Evolutionary conservation across 2,888 invertebrate species (phyloP).

Genomic region (Peribatodes rhomboidaria): DNA sequence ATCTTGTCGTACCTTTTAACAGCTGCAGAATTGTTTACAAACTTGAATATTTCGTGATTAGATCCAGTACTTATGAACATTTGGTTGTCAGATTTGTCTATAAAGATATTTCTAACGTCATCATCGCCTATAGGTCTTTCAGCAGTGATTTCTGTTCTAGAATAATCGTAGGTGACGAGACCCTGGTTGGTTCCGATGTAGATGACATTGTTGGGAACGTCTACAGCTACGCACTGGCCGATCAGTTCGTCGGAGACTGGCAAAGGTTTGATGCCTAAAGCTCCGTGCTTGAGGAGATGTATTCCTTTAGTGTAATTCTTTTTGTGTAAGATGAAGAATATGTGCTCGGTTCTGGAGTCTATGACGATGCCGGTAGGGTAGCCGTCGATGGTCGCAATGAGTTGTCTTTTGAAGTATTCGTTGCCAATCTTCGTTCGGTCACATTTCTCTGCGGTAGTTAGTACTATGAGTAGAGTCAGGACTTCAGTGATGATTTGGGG

Average conservation of each 20-base stretch:
- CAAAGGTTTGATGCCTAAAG: constrained; percentile 73
- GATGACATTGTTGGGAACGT: constrained; percentile 62
- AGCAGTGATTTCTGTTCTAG: constrained; percentile 69
- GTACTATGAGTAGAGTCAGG: constrained; percentile 49
- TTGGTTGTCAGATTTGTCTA: constrained; percentile 73
- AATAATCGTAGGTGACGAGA: constrained; percentile 71
- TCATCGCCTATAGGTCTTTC: constrained; percentile 81
- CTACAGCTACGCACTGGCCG: constrained; percentile 77
- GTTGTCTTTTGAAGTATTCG: constrained; percentile 74
- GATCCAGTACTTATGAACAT: constrained; percentile 79
- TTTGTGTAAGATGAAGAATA: constrained; percentile 79
- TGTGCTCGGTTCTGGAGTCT: constrained; percentile 74
- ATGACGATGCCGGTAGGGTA: constrained; percentile 75
- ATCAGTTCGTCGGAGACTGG: constrained; percentile 72
- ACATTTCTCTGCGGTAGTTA: constrained; percentile 67
- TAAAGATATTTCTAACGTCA: constrained; percentile 75
- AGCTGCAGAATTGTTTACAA: constrained; percentile 76
- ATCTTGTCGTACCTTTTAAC: constrained; percentile 76
- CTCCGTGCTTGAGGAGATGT: constrained; percentile 73
- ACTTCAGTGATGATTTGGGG: constrained; percentile 45
- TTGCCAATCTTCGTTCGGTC: constrained; percentile 75
- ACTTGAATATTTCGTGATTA: constrained; percentile 74
- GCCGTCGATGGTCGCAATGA: constrained; percentile 77
- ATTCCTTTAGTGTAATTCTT: constrained; percentile 80
- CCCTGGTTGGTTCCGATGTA: constrained; percentile 82